Evolutionary conservation across 2,797 vertebrate species (phyloP), one percentile per base, ranked within the genome.

Genomic region (Smutsia gigantea): DNA sequence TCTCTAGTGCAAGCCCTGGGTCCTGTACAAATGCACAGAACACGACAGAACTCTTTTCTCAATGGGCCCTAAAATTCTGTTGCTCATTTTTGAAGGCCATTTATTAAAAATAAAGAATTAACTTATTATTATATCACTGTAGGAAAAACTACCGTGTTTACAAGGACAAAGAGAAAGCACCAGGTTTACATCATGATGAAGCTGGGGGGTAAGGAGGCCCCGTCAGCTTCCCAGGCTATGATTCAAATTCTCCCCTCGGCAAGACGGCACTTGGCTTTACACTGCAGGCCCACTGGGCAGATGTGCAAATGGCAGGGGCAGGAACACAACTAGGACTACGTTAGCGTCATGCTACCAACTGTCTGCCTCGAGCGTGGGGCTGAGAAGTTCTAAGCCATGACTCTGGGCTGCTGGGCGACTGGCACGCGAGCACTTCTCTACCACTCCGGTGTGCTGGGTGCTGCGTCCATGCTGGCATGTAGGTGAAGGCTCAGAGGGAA

Each of bases 81-180:
- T 19, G 86, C n/a, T 95, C 5, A 31, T 13, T 96, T 46, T 82
- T 84, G 55, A 90, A 96, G 49, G 17, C 27, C 21, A n/a, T 71
- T 83, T 69, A 81, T 27, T 81, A 88, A 87, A 92, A 85, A 61
- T 42, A 75, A 91, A 82, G 21, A 59, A 39, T 53, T 46, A 53
- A 31, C 1, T 77, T 84, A 61, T 31, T 81, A 86, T 78, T 34
- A 69, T 42, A 69, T 42, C 37, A 63, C n/a, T 64, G 19, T 42
- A 69, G 93, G 93, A 66, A 95, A 93, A 83, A 78, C 1, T 11
- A 87, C 27, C 7, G 4, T 17, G 51, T 51, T 84, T 3, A 61
- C 0, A 3, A 90, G 37, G 66, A 59, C 9, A 90, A 94, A 37
- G 37, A 94, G 42, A 85, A 87, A 68, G 85, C 4, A 66, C 0